phyloP scores from a whole-genome alignment of 2,797 vertebrate species.

The Valencia hispanica region DNA sequence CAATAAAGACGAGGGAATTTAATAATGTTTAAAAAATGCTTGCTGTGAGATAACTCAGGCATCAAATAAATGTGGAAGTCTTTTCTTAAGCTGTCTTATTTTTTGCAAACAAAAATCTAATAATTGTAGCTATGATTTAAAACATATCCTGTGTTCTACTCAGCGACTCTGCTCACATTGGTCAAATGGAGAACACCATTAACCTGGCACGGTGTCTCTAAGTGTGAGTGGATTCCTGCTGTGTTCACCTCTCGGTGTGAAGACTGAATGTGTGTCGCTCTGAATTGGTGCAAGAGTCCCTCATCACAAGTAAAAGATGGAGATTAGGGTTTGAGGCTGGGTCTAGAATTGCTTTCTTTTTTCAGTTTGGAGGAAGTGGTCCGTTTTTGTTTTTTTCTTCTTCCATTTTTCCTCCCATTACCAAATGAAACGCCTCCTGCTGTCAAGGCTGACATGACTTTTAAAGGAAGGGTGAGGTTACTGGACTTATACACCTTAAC shows the following conservation, averaged over 20 bases:
- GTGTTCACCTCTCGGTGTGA: background rate
- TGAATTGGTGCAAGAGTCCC: constrained; percentile 26
- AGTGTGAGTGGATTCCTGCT: background rate
- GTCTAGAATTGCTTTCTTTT: constrained; percentile 47
- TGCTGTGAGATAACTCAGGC: background rate
- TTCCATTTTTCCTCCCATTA: constrained; percentile 68
- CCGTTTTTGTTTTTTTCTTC: constrained; percentile 4
- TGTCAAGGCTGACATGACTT: constrained; percentile 41
- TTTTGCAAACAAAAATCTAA: constrained; percentile 1
- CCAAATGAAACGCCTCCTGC: constrained; percentile 49
- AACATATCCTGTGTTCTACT: too few relatives aligned
- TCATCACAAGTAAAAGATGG: constrained; percentile 42
- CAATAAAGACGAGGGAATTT: background rate
- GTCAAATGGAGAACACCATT: too few relatives aligned
- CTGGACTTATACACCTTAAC: too few relatives aligned
- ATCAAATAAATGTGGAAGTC: background rate
- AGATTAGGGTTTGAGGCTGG: constrained; percentile 47
- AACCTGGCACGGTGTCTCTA: background rate
- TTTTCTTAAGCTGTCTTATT: background rate
- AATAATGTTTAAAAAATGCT: constrained; percentile 5
- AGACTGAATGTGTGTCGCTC: background rate
- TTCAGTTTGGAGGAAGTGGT: constrained; percentile 48
- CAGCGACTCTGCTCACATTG: too few relatives aligned
- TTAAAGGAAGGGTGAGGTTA: too few relatives aligned
- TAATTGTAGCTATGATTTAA: background rate